phyloP scores from a whole-genome alignment of 1,140 invertebrate genomes.

The Drosophila tani region DNA sequence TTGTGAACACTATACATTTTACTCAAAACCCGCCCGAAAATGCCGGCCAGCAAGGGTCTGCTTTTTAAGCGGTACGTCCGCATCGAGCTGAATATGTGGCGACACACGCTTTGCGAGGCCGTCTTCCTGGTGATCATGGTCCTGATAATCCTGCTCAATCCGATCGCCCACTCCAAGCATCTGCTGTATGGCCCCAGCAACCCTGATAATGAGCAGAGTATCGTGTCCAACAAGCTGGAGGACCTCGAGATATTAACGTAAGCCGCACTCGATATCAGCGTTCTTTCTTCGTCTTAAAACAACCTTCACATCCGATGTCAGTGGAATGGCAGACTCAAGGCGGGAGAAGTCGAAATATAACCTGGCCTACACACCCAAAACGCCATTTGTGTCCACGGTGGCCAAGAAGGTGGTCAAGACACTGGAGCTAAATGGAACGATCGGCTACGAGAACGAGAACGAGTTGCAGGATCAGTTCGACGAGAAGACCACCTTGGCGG shows the following conservation, averaged over 20 bases:
- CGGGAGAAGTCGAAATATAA: slow-evolving; percentile 57
- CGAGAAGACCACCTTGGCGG: slow-evolving; percentile 62
- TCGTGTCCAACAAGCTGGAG: slow-evolving; percentile 49
- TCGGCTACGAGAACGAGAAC: neutral
- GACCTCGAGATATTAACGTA: slow-evolving; percentile 63
- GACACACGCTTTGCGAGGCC: slow-evolving; percentile 49
- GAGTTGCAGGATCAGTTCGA: slow-evolving; percentile 61
- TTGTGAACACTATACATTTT: slow-evolving; percentile 14
- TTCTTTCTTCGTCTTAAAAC: neutral
- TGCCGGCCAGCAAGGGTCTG: slow-evolving; percentile 59
- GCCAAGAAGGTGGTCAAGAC: slow-evolving; percentile 17
- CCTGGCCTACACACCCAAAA: slow-evolving; percentile 47
- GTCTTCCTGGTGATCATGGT: slow-evolving; percentile 53
- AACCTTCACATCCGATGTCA: neutral
- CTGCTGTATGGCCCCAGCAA: slow-evolving; percentile 40
- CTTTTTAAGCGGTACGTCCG: slow-evolving; percentile 60
- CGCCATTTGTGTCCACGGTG: slow-evolving; percentile 22
- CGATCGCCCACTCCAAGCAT: slow-evolving; percentile 56
- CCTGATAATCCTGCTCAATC: slow-evolving; percentile 57
- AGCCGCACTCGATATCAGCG: slow-evolving; percentile 8
- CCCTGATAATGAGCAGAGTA: slow-evolving; percentile 15
- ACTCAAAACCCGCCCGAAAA: slow-evolving; percentile 11
- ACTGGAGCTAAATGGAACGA: slow-evolving; percentile 49
- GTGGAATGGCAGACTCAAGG: slow-evolving; percentile 48
- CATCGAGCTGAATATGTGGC: slow-evolving; percentile 62